phyloP scores from a whole-genome alignment of 2,888 invertebrate genomes.

The Eupithecia subfuscata region DNA sequence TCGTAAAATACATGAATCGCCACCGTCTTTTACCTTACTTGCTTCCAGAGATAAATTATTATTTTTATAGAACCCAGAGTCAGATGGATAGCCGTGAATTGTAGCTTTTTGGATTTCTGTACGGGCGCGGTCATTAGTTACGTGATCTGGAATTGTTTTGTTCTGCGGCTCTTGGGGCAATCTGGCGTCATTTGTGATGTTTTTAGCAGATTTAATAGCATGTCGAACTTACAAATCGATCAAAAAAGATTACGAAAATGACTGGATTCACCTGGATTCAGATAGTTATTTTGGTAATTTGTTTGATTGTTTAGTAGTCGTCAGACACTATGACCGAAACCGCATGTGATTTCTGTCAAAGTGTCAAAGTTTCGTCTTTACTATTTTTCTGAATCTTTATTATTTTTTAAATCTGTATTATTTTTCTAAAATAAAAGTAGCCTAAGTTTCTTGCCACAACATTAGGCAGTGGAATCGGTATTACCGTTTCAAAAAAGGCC shows the following conservation, averaged over 20 bases:
- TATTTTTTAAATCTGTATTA: no score
- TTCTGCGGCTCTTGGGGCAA: slow-evolving; percentile 14
- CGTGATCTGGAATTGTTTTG: slow-evolving; percentile 42
- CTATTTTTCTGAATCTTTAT: no score
- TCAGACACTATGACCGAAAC: no score
- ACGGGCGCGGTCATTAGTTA: slow-evolving; percentile 59
- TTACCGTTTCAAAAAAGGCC: background rate
- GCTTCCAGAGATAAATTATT: slow-evolving; percentile 73
- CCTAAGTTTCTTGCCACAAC: no score
- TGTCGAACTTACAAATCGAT: background rate
- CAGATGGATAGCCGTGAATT: slow-evolving; percentile 78
- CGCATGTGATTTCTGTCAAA: no score
- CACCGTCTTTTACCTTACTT: slow-evolving; percentile 35
- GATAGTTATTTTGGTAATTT: no score
- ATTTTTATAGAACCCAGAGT: slow-evolving; percentile 77
- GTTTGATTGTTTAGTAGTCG: no score
- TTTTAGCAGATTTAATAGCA: background rate
- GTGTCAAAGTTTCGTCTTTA: no score
- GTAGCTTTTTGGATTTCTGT: slow-evolving; percentile 70
- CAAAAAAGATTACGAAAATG: background rate
- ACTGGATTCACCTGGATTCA: no score
- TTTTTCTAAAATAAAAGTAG: background rate
- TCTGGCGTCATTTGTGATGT: slow-evolving; percentile 7
- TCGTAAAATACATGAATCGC: slow-evolving; percentile 13
- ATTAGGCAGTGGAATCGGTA: background rate